These are phyloP conservation scores for Dicycla oo DNA, from an alignment of 2,888 invertebrate species.

Conservation along the genomic window DNA sequence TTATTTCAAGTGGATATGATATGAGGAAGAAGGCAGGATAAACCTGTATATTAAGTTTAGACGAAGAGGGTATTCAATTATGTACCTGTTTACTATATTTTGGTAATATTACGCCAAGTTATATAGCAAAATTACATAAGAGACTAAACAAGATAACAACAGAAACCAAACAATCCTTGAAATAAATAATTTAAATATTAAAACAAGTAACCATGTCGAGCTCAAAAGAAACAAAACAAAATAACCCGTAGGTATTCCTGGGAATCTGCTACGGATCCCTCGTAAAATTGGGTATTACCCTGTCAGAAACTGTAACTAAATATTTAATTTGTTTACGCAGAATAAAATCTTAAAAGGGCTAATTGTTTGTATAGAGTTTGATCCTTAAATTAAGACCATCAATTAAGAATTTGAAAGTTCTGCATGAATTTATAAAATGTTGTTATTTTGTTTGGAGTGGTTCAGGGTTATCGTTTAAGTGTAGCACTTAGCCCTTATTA, in stretches of 20 bases:
- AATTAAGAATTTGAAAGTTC: constrained; percentile 49
- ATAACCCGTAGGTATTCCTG: constrained; percentile 32
- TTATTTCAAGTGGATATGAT: neutral
- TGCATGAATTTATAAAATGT: constrained; percentile 50
- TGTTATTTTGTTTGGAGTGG: constrained; percentile 41
- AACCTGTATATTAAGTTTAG: neutral
- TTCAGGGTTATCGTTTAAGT: constrained; percentile 18
- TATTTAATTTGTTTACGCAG: constrained; percentile 63
- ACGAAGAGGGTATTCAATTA: neutral
- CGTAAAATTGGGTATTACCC: constrained; percentile 61
- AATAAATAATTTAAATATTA: constrained; percentile 51
- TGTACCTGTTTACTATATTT: neutral
- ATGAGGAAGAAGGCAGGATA: neutral
- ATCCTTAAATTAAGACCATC: constrained; percentile 55
- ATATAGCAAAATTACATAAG: neutral
- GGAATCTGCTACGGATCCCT: constrained; percentile 38
- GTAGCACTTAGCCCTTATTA: constrained; percentile 24
- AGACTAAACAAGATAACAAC: neutral
- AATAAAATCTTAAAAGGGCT: constrained; percentile 53
- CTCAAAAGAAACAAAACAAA: constrained; percentile 48
- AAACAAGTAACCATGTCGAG: constrained; percentile 21
- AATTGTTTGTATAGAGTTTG: constrained; percentile 53
- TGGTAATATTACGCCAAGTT: neutral
- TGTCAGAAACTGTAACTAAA: constrained; percentile 59
- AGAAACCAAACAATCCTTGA: constrained; percentile 19